A percentile compares a stretch with the other conserved stretches of the same genome.
These are phyloP conservation scores for Drosophila sordidula DNA, from an alignment of 2,888 invertebrate genomes.

Conservation along the genomic window DNA sequence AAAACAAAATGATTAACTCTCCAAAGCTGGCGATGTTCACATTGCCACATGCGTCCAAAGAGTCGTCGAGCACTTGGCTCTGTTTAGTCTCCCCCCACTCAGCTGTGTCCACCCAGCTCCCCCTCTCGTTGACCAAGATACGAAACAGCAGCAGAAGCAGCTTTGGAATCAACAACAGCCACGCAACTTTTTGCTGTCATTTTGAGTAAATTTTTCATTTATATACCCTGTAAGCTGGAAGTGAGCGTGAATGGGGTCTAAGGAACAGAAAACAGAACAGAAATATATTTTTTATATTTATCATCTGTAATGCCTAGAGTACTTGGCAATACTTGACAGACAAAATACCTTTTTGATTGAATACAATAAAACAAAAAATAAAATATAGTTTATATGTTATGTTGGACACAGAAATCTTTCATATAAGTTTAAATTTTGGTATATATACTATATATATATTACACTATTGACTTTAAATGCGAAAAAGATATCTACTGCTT, in stretches of 20 bases:
- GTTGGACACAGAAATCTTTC: too few species aligned
- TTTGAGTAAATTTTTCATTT: slow-evolving; percentile 72
- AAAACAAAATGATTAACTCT: slow-evolving; percentile 71
- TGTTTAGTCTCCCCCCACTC: slow-evolving; percentile 25
- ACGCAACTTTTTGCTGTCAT: slow-evolving; percentile 74
- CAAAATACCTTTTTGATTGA: too few species aligned
- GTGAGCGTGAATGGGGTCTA: background rate
- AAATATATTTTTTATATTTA: background rate
- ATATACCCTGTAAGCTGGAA: slow-evolving; percentile 17
- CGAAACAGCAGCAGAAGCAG: slow-evolving; percentile 31
- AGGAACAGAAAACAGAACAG: too few species aligned
- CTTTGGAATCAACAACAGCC: slow-evolving; percentile 26
- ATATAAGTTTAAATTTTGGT: too few species aligned
- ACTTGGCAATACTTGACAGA: too few species aligned
- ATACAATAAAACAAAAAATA: too few species aligned
- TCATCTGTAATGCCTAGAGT: too few species aligned
- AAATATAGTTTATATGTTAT: too few species aligned
- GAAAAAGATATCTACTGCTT: too few species aligned
- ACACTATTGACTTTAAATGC: too few species aligned
- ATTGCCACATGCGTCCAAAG: slow-evolving; percentile 40
- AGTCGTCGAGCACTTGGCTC: slow-evolving; percentile 22
- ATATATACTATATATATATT: too few species aligned
- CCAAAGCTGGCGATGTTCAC: slow-evolving; percentile 12
- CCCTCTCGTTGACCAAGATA: slow-evolving; percentile 41
- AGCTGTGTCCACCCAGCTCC: slow-evolving; percentile 10